A percentile compares a stretch with the other conserved stretches of the same genome.
phyloP scores from a whole-genome alignment of 2,888 invertebrate genomes.

The Dicyrtoma fusca region DNA sequence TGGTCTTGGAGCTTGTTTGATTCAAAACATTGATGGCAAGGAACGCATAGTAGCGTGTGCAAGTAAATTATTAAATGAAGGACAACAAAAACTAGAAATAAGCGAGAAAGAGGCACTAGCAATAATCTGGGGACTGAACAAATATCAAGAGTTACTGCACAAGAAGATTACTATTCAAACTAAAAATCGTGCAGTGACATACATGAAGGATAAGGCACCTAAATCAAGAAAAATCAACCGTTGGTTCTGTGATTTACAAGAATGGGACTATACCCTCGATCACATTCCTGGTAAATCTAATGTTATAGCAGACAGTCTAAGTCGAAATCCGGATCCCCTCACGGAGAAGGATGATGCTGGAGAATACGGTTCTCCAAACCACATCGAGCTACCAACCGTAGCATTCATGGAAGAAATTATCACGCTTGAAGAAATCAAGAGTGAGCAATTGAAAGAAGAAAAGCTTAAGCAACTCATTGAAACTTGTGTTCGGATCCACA shows the following conservation, averaged over 20 bases:
- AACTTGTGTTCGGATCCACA: neutral
- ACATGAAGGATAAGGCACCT: neutral
- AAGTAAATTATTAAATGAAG: constrained; percentile 16
- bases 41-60: constrained; percentile 16
- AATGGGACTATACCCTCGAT: neutral
- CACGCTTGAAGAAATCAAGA: neutral
- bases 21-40: constrained; percentile 20
- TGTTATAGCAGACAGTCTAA: constrained; percentile 1
- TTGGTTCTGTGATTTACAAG: constrained; percentile 6
- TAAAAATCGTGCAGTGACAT: constrained; percentile 17
- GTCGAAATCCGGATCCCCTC: neutral
- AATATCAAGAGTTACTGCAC: constrained; percentile 1
- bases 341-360: neutral
- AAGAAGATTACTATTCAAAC: constrained; percentile 18
- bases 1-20: constrained; percentile 35
- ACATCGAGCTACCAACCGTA: neutral
- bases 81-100: neutral
- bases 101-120: constrained; percentile 27
- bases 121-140: constrained; percentile 16
- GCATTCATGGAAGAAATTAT: constrained; percentile 16
- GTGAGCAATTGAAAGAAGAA: neutral
- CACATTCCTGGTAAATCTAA: constrained; percentile 12
- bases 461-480: neutral
- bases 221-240: constrained; percentile 5
- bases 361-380: neutral